A percentile compares a stretch with the other conserved stretches of the same genome.
These are phyloP conservation scores for Sandelia bainsii DNA, from an alignment of 2,797 vertebrate genomes.

Conservation along the genomic window DNA sequence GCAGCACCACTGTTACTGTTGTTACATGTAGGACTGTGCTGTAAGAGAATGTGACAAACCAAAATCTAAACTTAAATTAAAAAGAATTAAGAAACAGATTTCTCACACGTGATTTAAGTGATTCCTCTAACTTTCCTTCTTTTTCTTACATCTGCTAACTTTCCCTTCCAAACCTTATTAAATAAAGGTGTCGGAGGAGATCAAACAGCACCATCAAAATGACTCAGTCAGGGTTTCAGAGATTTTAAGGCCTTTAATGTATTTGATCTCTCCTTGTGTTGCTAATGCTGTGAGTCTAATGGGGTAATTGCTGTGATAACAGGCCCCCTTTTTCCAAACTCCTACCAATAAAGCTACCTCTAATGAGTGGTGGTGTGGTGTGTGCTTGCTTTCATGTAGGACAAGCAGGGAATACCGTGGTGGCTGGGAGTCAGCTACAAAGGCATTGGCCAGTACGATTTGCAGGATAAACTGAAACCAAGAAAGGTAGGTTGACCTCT, in stretches of 20 bases:
- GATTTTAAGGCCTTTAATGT: slow-evolving; percentile 53
- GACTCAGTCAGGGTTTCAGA: slow-evolving; percentile 39
- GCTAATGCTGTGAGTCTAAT: slow-evolving; percentile 63
- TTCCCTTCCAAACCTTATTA: slow-evolving; percentile 55
- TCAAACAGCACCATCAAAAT: slow-evolving; percentile 68
- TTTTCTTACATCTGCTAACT: slow-evolving; percentile 31
- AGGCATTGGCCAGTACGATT: slow-evolving; percentile 97
- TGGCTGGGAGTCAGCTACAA: slow-evolving; percentile 98
- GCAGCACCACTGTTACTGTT: slow-evolving; percentile 7
- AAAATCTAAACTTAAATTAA: background rate
- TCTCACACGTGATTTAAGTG: slow-evolving; percentile 16
- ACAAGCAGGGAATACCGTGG: slow-evolving; percentile 98
- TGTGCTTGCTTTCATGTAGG: slow-evolving; percentile 83
- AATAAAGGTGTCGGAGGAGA: slow-evolving; percentile 69
- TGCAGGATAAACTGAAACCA: slow-evolving; percentile 97
- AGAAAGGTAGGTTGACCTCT: slow-evolving; percentile 88
- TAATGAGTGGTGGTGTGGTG: slow-evolving; percentile 55
- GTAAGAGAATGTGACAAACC: background rate
- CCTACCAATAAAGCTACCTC: slow-evolving; percentile 56
- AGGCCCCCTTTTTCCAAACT: slow-evolving; percentile 37
- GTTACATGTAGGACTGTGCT: background rate
- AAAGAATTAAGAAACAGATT: background rate
- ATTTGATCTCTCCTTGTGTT: slow-evolving; percentile 74
- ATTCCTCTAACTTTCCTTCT: slow-evolving; percentile 31
- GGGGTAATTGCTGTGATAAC: slow-evolving; percentile 66